Base-by-base conservation (phyloP, 2,797 vertebrate species). In the Ptychadena robeensis region DNA sequence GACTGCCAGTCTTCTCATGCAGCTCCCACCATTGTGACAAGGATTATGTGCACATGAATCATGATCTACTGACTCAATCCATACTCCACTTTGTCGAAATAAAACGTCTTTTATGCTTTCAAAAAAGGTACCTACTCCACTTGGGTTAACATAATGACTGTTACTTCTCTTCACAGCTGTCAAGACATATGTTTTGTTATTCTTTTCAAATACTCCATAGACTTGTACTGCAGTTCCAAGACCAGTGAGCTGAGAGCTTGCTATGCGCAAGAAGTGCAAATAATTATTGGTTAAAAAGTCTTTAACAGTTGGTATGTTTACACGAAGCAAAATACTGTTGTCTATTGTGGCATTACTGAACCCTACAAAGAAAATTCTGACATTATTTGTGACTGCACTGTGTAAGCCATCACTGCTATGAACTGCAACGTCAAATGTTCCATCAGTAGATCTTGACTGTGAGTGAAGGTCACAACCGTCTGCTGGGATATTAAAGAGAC, bases 41-140 rank as follows among this genome's bases (percentile, higher is more conserved):
- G 98, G 98, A 88, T 92, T 95, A 4, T 91, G 94, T 18, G 93
- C 87, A 86, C 98, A 99, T 0, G 97, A 92, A 91, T 99, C 96
- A 0, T 98, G 94, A 89, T 99, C 97, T 88, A 98, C 96, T 0
- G 97, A 95, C 85, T 98, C 96, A 4, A 99, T 92, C 86, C 92
- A 93, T 48, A 97, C 96, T 3, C 98, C 97, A 0, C 96, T 97
- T 92, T 98, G 98, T 44, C 96, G 94, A 85, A 96, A 91, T 48
- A 99, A 91, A 81, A 95, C 87, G 38, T 99, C 98, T 89, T 95
- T 97, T 90, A 99, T 97, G 91, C 97, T 99, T 89, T 99, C 97
- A 0, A 99, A 99, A 93, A 98, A 99, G 84, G 98, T 97, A 81
- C 96, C 95, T 64, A 96, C 97, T 0, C 97, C 98, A 0, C 96